Base-by-base conservation (phyloP, 2,888 invertebrate genomes). In the Aradus depressus region DNA sequence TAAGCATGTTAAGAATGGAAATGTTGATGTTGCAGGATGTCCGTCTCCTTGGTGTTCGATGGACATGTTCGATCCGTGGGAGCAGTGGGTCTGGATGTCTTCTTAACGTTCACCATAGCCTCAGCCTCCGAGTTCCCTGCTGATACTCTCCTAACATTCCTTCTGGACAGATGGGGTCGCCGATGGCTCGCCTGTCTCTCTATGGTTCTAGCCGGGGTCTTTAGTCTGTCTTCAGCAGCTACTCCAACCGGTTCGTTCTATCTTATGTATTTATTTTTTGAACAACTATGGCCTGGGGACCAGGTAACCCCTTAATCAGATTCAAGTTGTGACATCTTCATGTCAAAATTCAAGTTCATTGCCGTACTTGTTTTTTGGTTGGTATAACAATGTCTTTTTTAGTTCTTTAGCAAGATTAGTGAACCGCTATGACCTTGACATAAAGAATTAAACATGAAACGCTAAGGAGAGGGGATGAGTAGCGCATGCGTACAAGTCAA, bases 61-160 rank as follows among this genome's bases (percentile, higher is more conserved):
- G 88, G 88, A 0, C 90, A 91, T 64, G 88, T 89, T 14, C 73
- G 90, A 62, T 90, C 89, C 64, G 88, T 90, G 0, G 84, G 86
- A 1, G 84, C 87, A 8, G 68, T 90, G 35, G 87, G 87, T 0
- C 68, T 87, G 60, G 80, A 88, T 61, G 77, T 88, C n/a, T 89
- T 88, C 65, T 65, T 88, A 51, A 88, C 88, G 0, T 89, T 89
- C 64, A 86, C 88, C 0, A 76, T 88, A 3, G 88, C 89, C 0
- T 81, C 81, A 1, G 82, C 83, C 2, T 88, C 88, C 0, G 88
- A 89, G 64, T 68, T 89, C 43, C 89, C 89, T 0, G 89, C 89
- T 3, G 89, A 88, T 62, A 82, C 87, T 0, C 75, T 89, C 51
- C 69, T 89, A 8, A 86, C 88, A 0, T 68, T 80, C 2, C 81